phyloP scores from a whole-genome alignment of 2,113 vertebrate species.

The Genyomyrus donnyi region DNA sequence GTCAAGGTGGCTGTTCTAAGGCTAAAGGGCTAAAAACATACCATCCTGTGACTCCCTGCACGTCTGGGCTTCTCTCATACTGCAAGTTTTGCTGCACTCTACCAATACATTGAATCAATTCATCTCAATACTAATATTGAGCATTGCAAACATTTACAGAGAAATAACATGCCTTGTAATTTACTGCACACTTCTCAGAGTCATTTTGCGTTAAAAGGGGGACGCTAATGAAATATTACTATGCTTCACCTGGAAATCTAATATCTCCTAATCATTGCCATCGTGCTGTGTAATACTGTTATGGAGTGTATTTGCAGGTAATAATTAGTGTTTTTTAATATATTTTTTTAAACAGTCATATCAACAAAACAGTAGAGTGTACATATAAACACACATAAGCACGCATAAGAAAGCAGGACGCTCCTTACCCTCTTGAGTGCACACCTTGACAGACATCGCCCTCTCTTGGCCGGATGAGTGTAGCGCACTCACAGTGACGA shows the following conservation, averaged over 20 bases:
- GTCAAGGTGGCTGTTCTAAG: not conserved
- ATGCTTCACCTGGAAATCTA: not conserved
- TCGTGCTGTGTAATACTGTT: not conserved
- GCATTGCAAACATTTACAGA: not conserved
- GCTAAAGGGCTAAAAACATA: not conserved
- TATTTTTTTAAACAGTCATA: not conserved
- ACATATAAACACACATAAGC: not conserved
- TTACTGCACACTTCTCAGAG: not conserved
- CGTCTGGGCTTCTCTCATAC: not conserved
- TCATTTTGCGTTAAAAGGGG: not conserved
- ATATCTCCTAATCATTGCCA: not conserved
- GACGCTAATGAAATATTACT: not conserved
- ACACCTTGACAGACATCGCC: constrained; percentile 81
- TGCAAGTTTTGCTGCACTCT: not conserved
- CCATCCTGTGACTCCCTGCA: not conserved
- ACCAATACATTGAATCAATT: not conserved
- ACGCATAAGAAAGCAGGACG: not conserved
- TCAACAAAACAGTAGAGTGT: not conserved
- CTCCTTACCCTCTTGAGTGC: constrained; percentile 73
- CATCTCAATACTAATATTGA: not conserved
- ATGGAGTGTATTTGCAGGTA: not conserved
- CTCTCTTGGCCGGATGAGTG: constrained; percentile 72
- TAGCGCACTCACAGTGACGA: constrained; percentile 77
- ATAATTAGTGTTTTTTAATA: not conserved
- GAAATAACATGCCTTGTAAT: not conserved